Base-by-base conservation (phyloP, 2,888 invertebrate species). In the Cetonia aurata region DNA sequence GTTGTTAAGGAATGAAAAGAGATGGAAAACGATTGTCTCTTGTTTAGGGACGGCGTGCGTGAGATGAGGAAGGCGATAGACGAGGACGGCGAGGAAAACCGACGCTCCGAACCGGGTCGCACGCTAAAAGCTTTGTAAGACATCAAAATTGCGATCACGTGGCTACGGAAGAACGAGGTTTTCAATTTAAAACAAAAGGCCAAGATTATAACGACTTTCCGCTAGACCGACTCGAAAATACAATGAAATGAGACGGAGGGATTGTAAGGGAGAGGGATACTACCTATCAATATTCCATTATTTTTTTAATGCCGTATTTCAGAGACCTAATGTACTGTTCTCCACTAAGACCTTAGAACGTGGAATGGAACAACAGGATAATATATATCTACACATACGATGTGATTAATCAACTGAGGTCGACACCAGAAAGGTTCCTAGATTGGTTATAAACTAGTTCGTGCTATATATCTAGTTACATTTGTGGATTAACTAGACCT, bases 131-230 rank as follows among this genome's bases (percentile, higher is more conserved):
- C 52, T 60, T 62, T 62, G 69, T 62, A 62, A 69, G 69, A 69
- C 71, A 71, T 71, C 71, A 69, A 56, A 62, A 71, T 71, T 71
- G 71, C 55, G 71, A 71, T 71, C 71, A 71, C 71, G 71, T 65
- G 71, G 71, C 65, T 65, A 52, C 68, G 62, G 56, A 56, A 57
- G 68, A 71, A 71, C 68, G 71, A 71, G 71, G 68, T 71, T 71
- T 71, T 71, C 71, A 71, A 71, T 71, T 71, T 71, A 57, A 71
- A 60, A 71, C 68, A 71, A 71, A 71, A 67, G 68, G 56, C 68
- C 68, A 50, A 71, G 71, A 71, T 71, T 68, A 71, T 71, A 71
- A 71, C 69, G 71, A 71, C 68, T 71, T 71, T 71, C 68, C 60
- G 60, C 68, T 57, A 68, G 60, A 55, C 37, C 69, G 56, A 50